A percentile compares a stretch with the other conserved stretches of the same genome.
Evolutionary conservation across 2,888 invertebrate genomes (phyloP).

Genomic region (Ferdinandea cuprea): DNA sequence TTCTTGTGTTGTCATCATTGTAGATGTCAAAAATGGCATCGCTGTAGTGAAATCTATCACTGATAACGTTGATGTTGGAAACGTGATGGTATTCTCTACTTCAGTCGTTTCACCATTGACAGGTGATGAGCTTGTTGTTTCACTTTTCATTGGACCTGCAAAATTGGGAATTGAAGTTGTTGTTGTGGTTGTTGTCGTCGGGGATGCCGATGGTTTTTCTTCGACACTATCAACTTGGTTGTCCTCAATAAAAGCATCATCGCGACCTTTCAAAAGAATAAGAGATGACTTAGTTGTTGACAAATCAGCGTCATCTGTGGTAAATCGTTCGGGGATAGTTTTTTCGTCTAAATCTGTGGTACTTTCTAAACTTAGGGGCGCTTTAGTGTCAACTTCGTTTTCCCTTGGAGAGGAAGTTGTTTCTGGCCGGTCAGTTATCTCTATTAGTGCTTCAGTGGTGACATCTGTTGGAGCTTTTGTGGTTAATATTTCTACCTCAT

Average conservation of each 20-base stretch:
- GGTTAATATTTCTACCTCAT: constrained; percentile 65
- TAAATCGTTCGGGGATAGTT: constrained; percentile 11
- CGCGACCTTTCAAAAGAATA: neutral
- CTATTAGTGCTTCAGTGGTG: constrained; percentile 64
- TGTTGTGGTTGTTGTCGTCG: constrained; percentile 20
- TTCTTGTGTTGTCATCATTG: constrained; percentile 46
- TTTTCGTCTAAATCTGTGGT: constrained; percentile 16
- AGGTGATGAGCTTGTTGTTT: constrained; percentile 46
- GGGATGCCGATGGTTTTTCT: constrained; percentile 67
- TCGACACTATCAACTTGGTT: constrained; percentile 73
- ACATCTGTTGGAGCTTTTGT: constrained; percentile 74
- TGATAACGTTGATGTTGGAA: constrained; percentile 52
- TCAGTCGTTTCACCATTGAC: constrained; percentile 42
- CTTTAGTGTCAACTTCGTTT: constrained; percentile 45
- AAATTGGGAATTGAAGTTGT: constrained; percentile 20
- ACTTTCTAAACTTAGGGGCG: constrained; percentile 12
- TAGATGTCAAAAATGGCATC: constrained; percentile 61
- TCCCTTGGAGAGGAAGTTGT: neutral
- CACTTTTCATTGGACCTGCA: constrained; percentile 35
- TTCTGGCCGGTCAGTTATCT: constrained; percentile 51
- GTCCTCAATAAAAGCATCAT: constrained; percentile 69
- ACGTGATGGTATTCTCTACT: constrained; percentile 60
- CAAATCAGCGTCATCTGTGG: constrained; percentile 4
- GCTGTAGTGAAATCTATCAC: constrained; percentile 63
- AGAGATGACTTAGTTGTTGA: constrained; percentile 17